Evolutionary conservation across 1,140 invertebrate species (phyloP).

Genomic region (Cherax quadricarinatus): DNA sequence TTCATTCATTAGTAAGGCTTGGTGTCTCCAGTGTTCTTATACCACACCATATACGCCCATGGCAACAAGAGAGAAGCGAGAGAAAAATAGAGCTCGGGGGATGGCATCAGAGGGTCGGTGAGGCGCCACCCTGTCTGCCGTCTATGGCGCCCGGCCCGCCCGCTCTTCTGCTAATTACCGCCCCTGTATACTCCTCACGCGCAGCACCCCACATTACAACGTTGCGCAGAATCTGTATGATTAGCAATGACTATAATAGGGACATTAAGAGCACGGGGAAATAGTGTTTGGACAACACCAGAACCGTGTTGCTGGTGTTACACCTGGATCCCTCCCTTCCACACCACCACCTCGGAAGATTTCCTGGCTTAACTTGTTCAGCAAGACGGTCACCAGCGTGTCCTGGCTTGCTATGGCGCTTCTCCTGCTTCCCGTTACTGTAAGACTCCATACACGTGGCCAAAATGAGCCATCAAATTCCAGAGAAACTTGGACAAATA

Average conservation of each 20-base stretch:
- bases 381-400: too few relatives aligned
- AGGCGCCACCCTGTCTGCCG: slow-evolving; percentile 1
- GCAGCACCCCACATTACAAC: background rate
- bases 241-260: background rate
- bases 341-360: background rate
- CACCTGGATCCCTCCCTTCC: background rate
- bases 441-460: too few relatives aligned
- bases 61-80: background rate
- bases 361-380: too few relatives aligned
- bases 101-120: background rate
- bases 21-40: too few relatives aligned
- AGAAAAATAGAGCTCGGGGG: background rate
- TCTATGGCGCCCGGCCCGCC: background rate
- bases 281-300: background rate
- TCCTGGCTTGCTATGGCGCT: too few relatives aligned
- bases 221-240: background rate
- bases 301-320: background rate
- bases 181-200: slow-evolving; percentile 1
- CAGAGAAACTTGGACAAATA: too few relatives aligned
- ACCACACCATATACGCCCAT: background rate
- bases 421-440: too few relatives aligned
- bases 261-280: background rate
- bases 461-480: too few relatives aligned
- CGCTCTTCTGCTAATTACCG: background rate
- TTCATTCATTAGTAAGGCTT: too few relatives aligned